Percentiles rank a stretch among this genome's conserved stretches.
Evolutionary conservation across 2,113 vertebrate genomes (phyloP).

Genomic region (Lophura nycthemera): DNA sequence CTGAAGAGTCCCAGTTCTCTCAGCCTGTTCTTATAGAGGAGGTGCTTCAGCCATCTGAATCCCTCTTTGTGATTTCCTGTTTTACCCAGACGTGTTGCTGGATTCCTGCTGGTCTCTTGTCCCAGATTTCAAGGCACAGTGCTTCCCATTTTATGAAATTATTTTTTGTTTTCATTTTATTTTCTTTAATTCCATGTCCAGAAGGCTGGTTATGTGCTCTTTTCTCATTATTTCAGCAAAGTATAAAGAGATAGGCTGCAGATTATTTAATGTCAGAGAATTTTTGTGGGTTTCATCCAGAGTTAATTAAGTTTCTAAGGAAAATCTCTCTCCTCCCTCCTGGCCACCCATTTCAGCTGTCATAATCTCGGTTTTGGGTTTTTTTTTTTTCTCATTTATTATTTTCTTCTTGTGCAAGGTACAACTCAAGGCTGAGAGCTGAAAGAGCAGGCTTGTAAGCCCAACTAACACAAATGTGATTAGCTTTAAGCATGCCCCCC

Average conservation of each 20-base stretch:
- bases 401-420: neutral
- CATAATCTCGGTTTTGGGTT: neutral
- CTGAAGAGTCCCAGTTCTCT: no score
- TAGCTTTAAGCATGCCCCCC: neutral
- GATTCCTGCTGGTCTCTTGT: neutral
- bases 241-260: neutral
- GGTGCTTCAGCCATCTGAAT: no score
- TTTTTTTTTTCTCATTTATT: neutral
- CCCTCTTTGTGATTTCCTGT: neutral
- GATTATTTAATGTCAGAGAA: neutral
- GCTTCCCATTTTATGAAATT: neutral
- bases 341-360: conserved; percentile 5
- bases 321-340: neutral
- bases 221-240: neutral
- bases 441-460: neutral
- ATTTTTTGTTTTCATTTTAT: neutral
- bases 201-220: neutral
- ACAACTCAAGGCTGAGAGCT: neutral
- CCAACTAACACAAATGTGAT: neutral
- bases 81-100: neutral
- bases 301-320: conserved; percentile 2
- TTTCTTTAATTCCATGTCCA: neutral
- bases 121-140: neutral
- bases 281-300: neutral
- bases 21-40: no score